Conservation (phyloP, 2,888 invertebrate genomes). For the Drymonia ruficornis region DNA sequence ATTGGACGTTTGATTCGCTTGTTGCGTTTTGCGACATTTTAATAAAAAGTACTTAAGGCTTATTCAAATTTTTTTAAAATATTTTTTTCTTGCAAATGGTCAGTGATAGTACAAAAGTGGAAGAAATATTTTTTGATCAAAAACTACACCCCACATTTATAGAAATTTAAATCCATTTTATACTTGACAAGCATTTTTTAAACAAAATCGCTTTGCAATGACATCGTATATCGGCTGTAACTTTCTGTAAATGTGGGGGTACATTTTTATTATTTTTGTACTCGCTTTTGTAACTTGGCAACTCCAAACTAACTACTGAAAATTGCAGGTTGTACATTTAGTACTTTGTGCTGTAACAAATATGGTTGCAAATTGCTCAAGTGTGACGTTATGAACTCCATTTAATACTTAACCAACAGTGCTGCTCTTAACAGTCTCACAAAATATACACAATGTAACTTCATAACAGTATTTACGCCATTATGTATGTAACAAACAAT, state of each 20-base stretch:
- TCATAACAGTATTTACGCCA: too few species aligned
- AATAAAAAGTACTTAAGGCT: constrained; percentile 31
- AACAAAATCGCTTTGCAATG: too few species aligned
- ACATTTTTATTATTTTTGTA: constrained; percentile 9
- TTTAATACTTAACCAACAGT: too few species aligned
- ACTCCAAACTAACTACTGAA: constrained; percentile 5
- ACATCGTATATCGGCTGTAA: too few species aligned
- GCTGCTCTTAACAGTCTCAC: too few species aligned
- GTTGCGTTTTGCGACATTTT: background rate
- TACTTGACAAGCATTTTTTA: background rate
- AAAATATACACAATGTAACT: too few species aligned
- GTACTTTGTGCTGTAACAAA: too few species aligned
- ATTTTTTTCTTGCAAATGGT: constrained; percentile 26
- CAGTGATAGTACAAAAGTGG: constrained; percentile 40
- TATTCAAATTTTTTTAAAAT: background rate
- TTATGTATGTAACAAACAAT: too few species aligned
- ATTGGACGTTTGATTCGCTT: background rate
- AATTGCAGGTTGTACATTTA: background rate
- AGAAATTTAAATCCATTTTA: background rate
- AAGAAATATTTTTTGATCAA: constrained; percentile 34
- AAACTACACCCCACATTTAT: constrained; percentile 9
- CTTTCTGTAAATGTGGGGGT: too few species aligned
- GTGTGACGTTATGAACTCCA: too few species aligned
- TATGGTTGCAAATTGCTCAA: too few species aligned
- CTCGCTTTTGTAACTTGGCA: constrained; percentile 24